Conservation (phyloP, 2,888 invertebrate species). For the Mythimna ferrago region DNA sequence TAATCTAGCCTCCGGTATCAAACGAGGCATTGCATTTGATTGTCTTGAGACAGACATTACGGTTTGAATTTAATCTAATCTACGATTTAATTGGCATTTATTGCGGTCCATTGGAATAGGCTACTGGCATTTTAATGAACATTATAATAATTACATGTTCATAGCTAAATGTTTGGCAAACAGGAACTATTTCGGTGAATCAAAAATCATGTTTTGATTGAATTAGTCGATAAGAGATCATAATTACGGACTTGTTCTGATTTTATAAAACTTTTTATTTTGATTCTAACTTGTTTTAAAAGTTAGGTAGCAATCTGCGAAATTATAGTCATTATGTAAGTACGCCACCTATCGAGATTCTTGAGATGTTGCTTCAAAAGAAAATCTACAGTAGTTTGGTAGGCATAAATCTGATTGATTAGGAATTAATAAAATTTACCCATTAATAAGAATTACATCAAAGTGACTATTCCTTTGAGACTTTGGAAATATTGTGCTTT, state of each 20-base stretch:
- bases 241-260: background rate
- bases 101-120: slow-evolving; percentile 46
- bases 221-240: background rate
- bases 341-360: too few relatives aligned
- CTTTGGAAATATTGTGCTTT: too few relatives aligned
- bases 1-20: slow-evolving; percentile 50
- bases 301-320: background rate
- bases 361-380: too few relatives aligned
- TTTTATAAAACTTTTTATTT: background rate
- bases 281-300: background rate
- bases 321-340: background rate
- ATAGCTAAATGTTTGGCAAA: slow-evolving; percentile 1
- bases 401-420: too few relatives aligned
- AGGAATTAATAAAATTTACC: too few relatives aligned
- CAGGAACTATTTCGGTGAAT: slow-evolving; percentile 29
- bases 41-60: slow-evolving; percentile 63
- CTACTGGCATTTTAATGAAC: slow-evolving; percentile 60
- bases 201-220: slow-evolving; percentile 18
- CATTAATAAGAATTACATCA: too few relatives aligned
- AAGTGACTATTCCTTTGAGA: too few relatives aligned
- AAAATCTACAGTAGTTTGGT: too few relatives aligned
- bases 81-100: slow-evolving; percentile 65
- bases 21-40: slow-evolving; percentile 63
- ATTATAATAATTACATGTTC: slow-evolving; percentile 46
- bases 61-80: slow-evolving; percentile 65